These are phyloP conservation scores for Phenganax subtilis DNA, from an alignment of 92 coral and sea anemone species.

Conservation along the genomic window DNA sequence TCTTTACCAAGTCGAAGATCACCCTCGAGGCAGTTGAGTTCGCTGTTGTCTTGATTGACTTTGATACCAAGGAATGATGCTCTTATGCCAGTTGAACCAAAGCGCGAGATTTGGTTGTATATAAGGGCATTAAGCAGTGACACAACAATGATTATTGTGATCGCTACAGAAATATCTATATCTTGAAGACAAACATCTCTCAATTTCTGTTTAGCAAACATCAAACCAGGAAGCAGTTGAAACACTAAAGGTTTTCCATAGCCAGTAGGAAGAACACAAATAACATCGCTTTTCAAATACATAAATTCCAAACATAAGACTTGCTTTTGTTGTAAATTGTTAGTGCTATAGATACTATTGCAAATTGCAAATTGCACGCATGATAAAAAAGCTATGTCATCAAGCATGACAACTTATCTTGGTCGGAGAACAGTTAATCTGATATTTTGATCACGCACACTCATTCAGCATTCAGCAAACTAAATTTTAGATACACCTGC, in stretches of 20 bases:
- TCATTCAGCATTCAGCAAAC: too few species aligned
- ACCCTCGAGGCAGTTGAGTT: not conserved
- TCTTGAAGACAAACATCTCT: not conserved
- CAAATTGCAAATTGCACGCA: slow-evolving; percentile 41
- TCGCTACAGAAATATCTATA: not conserved
- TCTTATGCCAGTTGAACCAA: not conserved
- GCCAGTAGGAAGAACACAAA: slow-evolving; percentile 52
- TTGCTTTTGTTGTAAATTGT: slow-evolving; percentile 19
- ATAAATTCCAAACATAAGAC: slow-evolving; percentile 4
- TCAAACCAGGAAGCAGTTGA: slow-evolving; percentile 41
- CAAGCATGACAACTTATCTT: slow-evolving; percentile 14
- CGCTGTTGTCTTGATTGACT: not conserved
- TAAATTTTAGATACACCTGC: too few species aligned
- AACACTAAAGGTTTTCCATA: slow-evolving; percentile 45
- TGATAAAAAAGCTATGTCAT: slow-evolving; percentile 24
- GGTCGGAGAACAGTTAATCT: not conserved
- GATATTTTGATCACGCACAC: too few species aligned
- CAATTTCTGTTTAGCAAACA: slow-evolving; percentile 37
- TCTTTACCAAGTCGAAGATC: not conserved
- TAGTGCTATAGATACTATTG: slow-evolving; percentile 36
- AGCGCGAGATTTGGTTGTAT: slow-evolving; percentile 38
- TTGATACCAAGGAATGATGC: slow-evolving; percentile 2
- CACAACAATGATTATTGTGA: slow-evolving; percentile 41
- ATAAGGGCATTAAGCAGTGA: slow-evolving; percentile 41
- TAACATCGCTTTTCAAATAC: slow-evolving; percentile 41